Conservation (phyloP, 2,113 vertebrate genomes). For the Chloropsis cyanopogon region DNA sequence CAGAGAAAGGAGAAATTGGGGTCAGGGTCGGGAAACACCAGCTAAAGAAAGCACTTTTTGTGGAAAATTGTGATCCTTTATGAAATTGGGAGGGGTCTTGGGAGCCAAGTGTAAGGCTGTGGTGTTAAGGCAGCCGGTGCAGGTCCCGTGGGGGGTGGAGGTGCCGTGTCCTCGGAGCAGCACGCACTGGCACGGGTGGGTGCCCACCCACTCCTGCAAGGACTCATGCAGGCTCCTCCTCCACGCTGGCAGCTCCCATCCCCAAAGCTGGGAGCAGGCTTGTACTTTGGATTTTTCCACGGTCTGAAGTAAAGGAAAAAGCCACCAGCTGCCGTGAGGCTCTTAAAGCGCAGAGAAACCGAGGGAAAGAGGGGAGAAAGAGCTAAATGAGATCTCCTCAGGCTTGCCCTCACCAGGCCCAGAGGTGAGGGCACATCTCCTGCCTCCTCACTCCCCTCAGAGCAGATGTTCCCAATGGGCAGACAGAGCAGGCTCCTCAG, state of each 20-base stretch:
- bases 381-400: not conserved
- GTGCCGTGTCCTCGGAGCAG: not conserved
- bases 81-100: not conserved
- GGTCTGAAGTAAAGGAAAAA: not conserved
- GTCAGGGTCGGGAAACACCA: not conserved
- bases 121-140: not conserved
- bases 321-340: not conserved
- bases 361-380: not conserved
- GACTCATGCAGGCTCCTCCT: fast-evolving
- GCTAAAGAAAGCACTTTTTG: not conserved
- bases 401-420: too few relatives aligned
- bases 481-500: fast-evolving
- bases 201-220: not conserved
- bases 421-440: not conserved
- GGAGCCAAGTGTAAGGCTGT: fast-evolving
- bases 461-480: not conserved
- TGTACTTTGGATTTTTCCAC: not conserved
- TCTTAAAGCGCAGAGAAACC: not conserved
- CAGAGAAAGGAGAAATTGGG: not conserved
- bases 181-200: fast-evolving
- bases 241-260: not conserved
- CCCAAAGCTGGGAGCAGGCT: not conserved
- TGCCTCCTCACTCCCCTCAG: not conserved
- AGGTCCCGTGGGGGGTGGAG: not conserved
- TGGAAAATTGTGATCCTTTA: not conserved